These are phyloP conservation scores for Aphrocallistes beatrix DNA, from an alignment of 37 sponge, comb jelly and placozoan genomes.

Conservation along the genomic window DNA sequence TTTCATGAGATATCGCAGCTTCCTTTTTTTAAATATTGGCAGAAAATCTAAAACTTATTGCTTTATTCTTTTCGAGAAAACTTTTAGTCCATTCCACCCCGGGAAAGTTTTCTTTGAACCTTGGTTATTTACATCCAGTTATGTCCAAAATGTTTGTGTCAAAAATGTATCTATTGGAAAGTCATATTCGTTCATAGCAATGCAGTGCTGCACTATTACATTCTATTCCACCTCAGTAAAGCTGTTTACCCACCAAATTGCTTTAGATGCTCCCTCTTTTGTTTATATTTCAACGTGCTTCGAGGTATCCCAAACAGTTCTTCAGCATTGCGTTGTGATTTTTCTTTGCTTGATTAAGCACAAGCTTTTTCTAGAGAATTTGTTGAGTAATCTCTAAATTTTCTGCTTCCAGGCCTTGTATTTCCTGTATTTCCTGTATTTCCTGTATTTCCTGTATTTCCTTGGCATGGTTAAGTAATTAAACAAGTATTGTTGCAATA, in stretches of 20 bases:
- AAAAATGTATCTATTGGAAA: not conserved
- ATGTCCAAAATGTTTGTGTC: not conserved
- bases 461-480: not conserved
- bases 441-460: not conserved
- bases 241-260: not conserved
- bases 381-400: not conserved
- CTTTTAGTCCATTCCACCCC: not conserved
- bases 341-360: not conserved
- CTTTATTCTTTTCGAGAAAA: not conserved
- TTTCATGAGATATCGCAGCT: not conserved
- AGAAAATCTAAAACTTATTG: not conserved
- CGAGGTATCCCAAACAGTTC: not conserved
- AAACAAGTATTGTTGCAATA: too few relatives aligned
- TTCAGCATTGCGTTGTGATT: not conserved
- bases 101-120: not conserved
- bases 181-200: not conserved
- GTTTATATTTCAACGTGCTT: slow-evolving; percentile 7
- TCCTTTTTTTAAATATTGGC: not conserved
- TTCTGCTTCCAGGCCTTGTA: not conserved
- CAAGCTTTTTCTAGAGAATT: not conserved
- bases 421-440: too few relatives aligned
- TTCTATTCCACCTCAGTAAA: not conserved
- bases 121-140: not conserved
- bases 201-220: not conserved
- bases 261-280: not conserved